Evolutionary conservation across 1,140 invertebrate species (phyloP), one percentile per base, ranked within the genome.

Genomic region (Calosoma granatense): DNA sequence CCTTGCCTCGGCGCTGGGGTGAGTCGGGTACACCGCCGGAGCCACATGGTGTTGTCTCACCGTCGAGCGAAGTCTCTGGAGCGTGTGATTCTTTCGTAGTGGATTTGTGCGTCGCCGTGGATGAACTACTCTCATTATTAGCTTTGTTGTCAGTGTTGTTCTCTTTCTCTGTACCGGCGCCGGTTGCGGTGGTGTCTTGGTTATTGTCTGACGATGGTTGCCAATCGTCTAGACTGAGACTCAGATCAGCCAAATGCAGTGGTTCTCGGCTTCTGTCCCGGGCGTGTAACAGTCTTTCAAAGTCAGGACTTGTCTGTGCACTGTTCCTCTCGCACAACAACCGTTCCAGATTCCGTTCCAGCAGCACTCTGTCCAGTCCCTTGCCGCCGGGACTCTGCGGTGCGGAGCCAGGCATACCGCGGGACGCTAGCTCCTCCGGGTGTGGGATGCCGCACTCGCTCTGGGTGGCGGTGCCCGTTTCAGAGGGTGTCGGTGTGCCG

Each of bases 331-430:
- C 69, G 20, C 72, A 68, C 54, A 80, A 72, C 12, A 82, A 65
- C 60, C 76, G 71, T 61, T 82, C 79, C 22, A 82, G 71, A 62
- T 83, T 81, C 57, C 79, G 70, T 60, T 83, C 80, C 0, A 82
- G 68, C 3, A 82, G 67, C 11, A 82, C 77, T 55, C 81, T 73
- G 61, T 84, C 80, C 52, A 81, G 69, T 20, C 76, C 78, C 53
- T 70, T 65, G 61, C 72, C 58, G 65, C 65, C 61, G 15, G 62
- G 56, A 60, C 64, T 62, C 56, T 61, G 62, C 2, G 72, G 74
- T 30, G 65, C 66, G 4, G 71, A 73, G 22, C 65, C 66, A 60
- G 70, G 74, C 51, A 60, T 51, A 20, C 59, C 61, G 54, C 60
- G 73, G 53, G 64, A 11, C 26, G 63, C 53, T 72, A 68, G 47